phyloP scores from a whole-genome alignment of 35 echinoderm and acorn worm species.

The Anneissia japonica region DNA sequence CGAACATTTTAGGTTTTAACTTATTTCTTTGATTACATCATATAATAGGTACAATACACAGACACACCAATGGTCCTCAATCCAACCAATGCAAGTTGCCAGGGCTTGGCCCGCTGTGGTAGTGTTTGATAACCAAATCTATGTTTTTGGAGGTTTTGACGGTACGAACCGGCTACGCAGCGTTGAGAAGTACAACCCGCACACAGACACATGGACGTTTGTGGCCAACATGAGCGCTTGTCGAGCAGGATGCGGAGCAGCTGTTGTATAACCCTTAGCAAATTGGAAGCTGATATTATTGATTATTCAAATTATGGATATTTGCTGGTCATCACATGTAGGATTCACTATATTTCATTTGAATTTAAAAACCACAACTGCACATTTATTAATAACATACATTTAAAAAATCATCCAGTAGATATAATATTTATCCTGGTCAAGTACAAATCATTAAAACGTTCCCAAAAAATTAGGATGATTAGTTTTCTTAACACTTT shows the following conservation, averaged over 20 bases:
- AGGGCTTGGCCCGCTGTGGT: slow-evolving; percentile 89
- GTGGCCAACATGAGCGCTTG: slow-evolving; percentile 77
- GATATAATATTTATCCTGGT: no score
- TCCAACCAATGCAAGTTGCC: slow-evolving; percentile 68
- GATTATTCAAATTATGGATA: background rate
- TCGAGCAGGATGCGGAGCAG: slow-evolving; percentile 73
- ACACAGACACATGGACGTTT: slow-evolving; percentile 71
- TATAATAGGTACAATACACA: slow-evolving; percentile 92
- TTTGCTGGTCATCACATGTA: no score
- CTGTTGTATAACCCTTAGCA: slow-evolving; percentile 65
- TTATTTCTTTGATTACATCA: no score
- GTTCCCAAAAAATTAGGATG: no score
- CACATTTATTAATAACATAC: no score
- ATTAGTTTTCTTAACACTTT: no score
- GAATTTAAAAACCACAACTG: no score
- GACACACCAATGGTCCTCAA: slow-evolving; percentile 99
- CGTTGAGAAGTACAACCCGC: slow-evolving; percentile 91
- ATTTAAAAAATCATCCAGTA: no score
- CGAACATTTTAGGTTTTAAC: no score
- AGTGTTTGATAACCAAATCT: slow-evolving; percentile 97
- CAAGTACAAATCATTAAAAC: no score
- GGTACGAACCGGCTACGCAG: slow-evolving; percentile 66
- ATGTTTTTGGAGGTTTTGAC: slow-evolving; percentile 92
- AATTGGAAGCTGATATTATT: background rate
- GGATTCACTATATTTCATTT: no score